These are phyloP conservation scores for Dinoponera quadriceps DNA, from an alignment of 1,140 invertebrate genomes.

Conservation along the genomic window DNA sequence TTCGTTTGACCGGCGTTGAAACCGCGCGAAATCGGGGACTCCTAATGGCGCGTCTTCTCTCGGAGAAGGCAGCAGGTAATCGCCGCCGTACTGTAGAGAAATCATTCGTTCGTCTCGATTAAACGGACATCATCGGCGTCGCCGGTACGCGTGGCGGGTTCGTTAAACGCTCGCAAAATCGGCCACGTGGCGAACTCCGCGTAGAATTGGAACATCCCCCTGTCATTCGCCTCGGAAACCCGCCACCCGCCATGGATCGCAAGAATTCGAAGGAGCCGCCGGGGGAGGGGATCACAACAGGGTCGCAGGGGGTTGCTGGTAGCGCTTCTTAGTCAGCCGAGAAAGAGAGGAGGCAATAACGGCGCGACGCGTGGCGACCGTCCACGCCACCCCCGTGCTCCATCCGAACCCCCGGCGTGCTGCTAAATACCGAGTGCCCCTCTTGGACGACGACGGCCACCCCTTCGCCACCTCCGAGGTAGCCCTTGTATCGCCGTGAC, in stretches of 20 bases:
- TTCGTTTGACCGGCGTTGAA: not conserved
- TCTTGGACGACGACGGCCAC: conserved; percentile 28
- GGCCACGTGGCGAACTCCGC: conserved; percentile 56
- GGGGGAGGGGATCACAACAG: not conserved
- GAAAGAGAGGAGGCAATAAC: conserved; percentile 78
- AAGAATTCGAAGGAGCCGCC: conserved; percentile 43
- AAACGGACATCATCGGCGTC: not conserved
- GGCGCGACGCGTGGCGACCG: conserved; percentile 77
- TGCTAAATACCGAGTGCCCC: conserved; percentile 75
- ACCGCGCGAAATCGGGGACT: not conserved
- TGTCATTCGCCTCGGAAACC: conserved; percentile 30
- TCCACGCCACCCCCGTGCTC: conserved; percentile 65
- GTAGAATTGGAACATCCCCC: not conserved
- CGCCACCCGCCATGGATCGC: conserved; percentile 20
- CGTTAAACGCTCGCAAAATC: conserved; percentile 50
- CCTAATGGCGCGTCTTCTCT: not conserved
- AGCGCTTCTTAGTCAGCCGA: conserved; percentile 33
- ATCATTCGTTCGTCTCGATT: not conserved
- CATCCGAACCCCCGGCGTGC: conserved; percentile 71
- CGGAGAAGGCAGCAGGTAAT: too few relatives aligned
- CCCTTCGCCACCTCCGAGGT: conserved; percentile 53
- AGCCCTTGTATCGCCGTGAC: conserved; percentile 36
- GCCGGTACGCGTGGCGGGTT: conserved; percentile 37
- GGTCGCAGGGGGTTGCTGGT: conserved; percentile 24
- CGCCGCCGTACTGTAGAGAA: too few relatives aligned